phyloP scores from a whole-genome alignment of 1,140 invertebrate species.

The Nasonia longicornis region DNA sequence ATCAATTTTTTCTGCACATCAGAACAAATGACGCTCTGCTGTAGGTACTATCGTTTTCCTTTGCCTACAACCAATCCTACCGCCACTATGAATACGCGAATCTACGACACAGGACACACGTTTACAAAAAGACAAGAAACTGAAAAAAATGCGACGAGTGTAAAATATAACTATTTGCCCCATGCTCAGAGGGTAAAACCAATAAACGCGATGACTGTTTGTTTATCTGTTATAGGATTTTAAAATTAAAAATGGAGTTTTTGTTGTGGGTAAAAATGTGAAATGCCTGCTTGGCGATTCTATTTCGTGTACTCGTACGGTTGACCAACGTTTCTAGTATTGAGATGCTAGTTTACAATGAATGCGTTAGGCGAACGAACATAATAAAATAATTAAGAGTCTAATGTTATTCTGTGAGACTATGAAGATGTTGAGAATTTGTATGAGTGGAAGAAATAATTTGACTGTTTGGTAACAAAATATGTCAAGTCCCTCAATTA shows the following conservation, averaged over 20 bases:
- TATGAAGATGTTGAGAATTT: slow-evolving; percentile 18
- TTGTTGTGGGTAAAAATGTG: slow-evolving; percentile 62
- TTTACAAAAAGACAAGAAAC: slow-evolving; percentile 49
- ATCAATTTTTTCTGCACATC: slow-evolving; percentile 58
- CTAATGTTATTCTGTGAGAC: slow-evolving; percentile 39
- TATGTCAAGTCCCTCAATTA: slow-evolving; percentile 16
- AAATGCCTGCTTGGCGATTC: slow-evolving; percentile 65
- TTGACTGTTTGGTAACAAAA: slow-evolving; percentile 39
- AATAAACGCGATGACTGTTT: slow-evolving; percentile 64
- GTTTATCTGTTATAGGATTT: slow-evolving; percentile 67
- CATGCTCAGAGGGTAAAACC: slow-evolving; percentile 65
- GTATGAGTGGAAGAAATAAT: slow-evolving; percentile 22
- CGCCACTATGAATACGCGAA: slow-evolving; percentile 49
- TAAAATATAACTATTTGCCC: slow-evolving; percentile 56
- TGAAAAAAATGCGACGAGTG: slow-evolving; percentile 46
- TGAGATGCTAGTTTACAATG: slow-evolving; percentile 28
- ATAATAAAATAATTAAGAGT: slow-evolving; percentile 31
- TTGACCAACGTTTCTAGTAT: slow-evolving; percentile 44
- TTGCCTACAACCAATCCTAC: slow-evolving; percentile 60
- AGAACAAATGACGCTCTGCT: slow-evolving; percentile 59
- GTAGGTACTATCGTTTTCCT: slow-evolving; percentile 63
- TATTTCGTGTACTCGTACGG: slow-evolving; percentile 62
- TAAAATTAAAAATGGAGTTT: slow-evolving; percentile 60
- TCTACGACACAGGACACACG: slow-evolving; percentile 50
- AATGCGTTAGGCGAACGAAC: slow-evolving; percentile 29